These are phyloP conservation scores for Diarsia brunnea DNA, from an alignment of 2,888 invertebrate genomes.

Conservation along the genomic window DNA sequence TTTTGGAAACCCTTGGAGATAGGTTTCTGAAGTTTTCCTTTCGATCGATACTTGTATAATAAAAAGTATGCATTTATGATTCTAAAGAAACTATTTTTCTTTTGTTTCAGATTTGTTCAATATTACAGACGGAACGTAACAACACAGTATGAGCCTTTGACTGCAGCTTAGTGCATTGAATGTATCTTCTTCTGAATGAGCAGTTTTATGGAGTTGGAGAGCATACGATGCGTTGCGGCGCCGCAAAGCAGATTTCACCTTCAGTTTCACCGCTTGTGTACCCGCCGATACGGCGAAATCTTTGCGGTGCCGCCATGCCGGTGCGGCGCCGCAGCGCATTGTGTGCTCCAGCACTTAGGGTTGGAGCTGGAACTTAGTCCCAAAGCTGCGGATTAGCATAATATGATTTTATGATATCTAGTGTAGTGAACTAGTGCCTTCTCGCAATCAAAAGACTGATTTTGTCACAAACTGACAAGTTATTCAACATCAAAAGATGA, in stretches of 20 bases:
- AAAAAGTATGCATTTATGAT: neutral
- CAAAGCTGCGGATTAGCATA: neutral
- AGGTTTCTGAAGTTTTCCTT: neutral
- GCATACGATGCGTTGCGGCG: too few relatives aligned
- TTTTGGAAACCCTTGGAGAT: neutral
- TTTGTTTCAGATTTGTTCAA: constrained; percentile 80
- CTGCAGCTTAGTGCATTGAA: constrained; percentile 29
- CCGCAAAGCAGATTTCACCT: too few relatives aligned
- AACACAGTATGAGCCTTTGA: constrained; percentile 69
- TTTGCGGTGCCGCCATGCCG: too few relatives aligned
- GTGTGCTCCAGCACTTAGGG: too few relatives aligned
- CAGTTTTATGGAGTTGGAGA: too few relatives aligned
- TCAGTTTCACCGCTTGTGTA: too few relatives aligned
- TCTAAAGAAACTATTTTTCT: neutral
- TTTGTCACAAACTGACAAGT: constrained; percentile 2
- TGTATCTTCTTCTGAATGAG: neutral
- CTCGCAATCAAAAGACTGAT: constrained; percentile 2
- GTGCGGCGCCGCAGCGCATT: too few relatives aligned
- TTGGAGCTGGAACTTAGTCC: neutral
- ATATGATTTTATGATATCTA: neutral
- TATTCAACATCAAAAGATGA: constrained; percentile 8
- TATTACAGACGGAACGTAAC: constrained; percentile 75
- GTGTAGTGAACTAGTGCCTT: constrained; percentile 2
- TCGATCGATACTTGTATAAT: neutral
- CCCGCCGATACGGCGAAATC: too few relatives aligned